Base-by-base conservation (phyloP, 2,113 vertebrate species). In the Oryzias curvinotus region DNA sequence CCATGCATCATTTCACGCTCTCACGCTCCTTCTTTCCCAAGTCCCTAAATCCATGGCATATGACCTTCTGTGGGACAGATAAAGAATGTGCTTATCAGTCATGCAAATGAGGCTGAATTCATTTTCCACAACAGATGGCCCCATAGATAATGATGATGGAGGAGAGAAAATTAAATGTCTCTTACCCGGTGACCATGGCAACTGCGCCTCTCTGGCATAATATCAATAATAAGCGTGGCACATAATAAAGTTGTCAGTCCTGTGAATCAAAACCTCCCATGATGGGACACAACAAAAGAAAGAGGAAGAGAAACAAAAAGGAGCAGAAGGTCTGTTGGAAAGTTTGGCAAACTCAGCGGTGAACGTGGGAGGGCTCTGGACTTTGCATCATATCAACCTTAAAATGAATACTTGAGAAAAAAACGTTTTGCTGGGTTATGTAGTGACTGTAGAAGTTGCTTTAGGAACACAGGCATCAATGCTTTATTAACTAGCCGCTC, bases 61-160 rank as follows among this genome's bases (percentile, higher is more conserved):
- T 98, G 96, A 99, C 97, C 97, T 99, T 99, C 97, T 97, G 94
- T 97, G 97, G 96, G 97, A 98, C 94, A 97, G 97, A 98, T 98
- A 96, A 98, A 98, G 94, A 98, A 99, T 95, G 95, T 93, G 96
- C 97, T 98, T 99, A 99, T 99, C 96, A 99, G 96, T 97, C 96
- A 99, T 99, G 97, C 97, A 99, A 99, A 99, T 99, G 96, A 99
- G 95, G 93, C 95, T 98, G 97, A 98, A 99, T 99, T 99, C 97
- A 99, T 99, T 98, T 98, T 99, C 96, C 96, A 99, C 96, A 99
- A 98, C 97, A 99, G 97, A 99, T 99, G 97, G 97, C 96, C 97
- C 96, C 96, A 97, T 98, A 98, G 97, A 99, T 99, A 99, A 98
- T 98, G 97, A 99, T 98, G 97, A 99, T 98, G 96, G 96, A 97